Percentiles rank a stretch among this genome's conserved stretches.
These are phyloP conservation scores for Falco peregrinus DNA, from an alignment of 2,797 vertebrate genomes.

Conservation along the genomic window DNA sequence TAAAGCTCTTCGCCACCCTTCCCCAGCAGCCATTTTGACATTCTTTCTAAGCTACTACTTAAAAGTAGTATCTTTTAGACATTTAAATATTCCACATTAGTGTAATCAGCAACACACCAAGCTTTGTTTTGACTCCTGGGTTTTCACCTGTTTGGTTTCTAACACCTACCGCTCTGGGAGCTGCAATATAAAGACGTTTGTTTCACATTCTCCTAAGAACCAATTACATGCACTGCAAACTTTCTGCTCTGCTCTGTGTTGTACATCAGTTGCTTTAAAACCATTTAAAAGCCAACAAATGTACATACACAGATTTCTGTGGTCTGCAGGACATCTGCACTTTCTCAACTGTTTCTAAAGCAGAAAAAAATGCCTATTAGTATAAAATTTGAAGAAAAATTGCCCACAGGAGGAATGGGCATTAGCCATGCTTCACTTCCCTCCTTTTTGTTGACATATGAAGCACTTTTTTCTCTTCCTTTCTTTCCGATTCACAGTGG, in stretches of 20 bases:
- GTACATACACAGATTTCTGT: conserved; percentile 67
- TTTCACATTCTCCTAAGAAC: neutral
- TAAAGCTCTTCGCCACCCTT: neutral
- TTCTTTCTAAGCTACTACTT: neutral
- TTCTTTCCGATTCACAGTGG: conserved; percentile 82
- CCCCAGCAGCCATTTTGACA: conserved; percentile 34
- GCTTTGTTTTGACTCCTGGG: conserved; percentile 3
- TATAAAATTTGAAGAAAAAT: conserved; percentile 84
- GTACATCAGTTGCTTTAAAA: conserved; percentile 41
- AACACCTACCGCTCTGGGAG: neutral
- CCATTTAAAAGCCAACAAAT: conserved; percentile 53
- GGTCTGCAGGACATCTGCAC: conserved; percentile 74
- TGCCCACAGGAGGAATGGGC: conserved; percentile 78
- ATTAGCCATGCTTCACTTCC: conserved; percentile 82
- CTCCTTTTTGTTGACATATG: conserved; percentile 79
- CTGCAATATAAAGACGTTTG: neutral
- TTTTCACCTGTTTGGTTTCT: conserved; percentile 64
- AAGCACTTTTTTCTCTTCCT: conserved; percentile 78
- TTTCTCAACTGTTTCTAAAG: conserved; percentile 81
- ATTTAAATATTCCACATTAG: neutral
- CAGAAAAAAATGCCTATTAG: conserved; percentile 77
- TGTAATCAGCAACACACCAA: neutral
- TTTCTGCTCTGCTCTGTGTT: conserved; percentile 41
- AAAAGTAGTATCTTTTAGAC: conserved; percentile 6
- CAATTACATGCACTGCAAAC: conserved; percentile 54